Base-by-base conservation (phyloP, 1,140 invertebrate genomes). In the Pseudomyrmex gracilis region DNA sequence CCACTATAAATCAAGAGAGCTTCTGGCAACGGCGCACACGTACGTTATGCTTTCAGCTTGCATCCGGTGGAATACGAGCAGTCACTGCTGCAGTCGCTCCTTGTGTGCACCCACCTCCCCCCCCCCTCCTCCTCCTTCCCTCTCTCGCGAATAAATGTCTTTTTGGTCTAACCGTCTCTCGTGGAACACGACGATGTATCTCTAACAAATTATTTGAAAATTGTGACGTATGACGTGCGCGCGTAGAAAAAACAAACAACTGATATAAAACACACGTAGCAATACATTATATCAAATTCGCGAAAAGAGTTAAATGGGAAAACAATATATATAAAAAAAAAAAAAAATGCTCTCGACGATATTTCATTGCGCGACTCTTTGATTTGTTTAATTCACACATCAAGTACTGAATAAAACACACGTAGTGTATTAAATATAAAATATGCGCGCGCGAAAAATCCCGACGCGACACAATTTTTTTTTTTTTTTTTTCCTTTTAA, bases 11-110 rank as follows among this genome's bases (percentile, higher is more conserved):
- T 80, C 76, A 80, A 70, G 66, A 49, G 66, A 71, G 66, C 66
- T 24, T 22, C 53, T 34, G 53, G 76, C 43, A 71, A 71, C 53
- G 43, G 66, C 2, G 53, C 74, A 66, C 66, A 80, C 66, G 76
- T 80, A 80, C 76, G 76, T 80, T 80, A 80, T 60, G 76, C 76
- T 80, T 80, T 80, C 76, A 80, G 66, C 76, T 80, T 34, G 66
- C 66, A 80, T 80, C 76, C 76, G 66, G 76, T 60, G 55, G 76
- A 80, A 80, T 34, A 45, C 55, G 66, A 71, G 20, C 66, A 80
- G 66, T 80, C 76, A 67, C 63, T 77, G 34, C 34, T 34, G 34
- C 34, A 34, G 34, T 34, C 34, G 34, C 34, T 34, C 5, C 34
- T 34, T 34, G n/a, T n/a, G n/a, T n/a, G 34, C 34, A 34, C 34